These are phyloP conservation scores for Danaus plexippus DNA, from an alignment of 1,140 invertebrate species.

Conservation along the genomic window DNA sequence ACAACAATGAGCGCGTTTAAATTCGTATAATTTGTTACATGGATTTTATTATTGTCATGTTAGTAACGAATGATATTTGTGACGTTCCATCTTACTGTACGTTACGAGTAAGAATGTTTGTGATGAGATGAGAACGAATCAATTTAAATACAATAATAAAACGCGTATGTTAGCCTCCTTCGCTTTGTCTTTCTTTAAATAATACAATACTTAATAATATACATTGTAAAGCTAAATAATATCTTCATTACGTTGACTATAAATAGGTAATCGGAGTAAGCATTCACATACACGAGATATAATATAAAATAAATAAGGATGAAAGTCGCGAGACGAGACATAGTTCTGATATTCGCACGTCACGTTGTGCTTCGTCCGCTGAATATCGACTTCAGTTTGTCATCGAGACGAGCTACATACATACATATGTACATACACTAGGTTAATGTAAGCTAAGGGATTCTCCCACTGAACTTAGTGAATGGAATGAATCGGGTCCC, in stretches of 20 bases:
- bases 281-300: constrained; percentile 33
- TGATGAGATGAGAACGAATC: not conserved
- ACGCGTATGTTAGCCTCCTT: constrained; percentile 38
- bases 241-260: constrained; percentile 59
- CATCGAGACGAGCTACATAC: constrained; percentile 6
- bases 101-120: not conserved
- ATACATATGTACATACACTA: constrained; percentile 5
- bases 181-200: constrained; percentile 44
- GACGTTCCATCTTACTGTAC: no score
- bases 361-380: constrained; percentile 9
- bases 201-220: constrained; percentile 46
- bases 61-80: no score
- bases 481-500: constrained; percentile 25
- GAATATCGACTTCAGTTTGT: constrained; percentile 10
- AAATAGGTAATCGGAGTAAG: constrained; percentile 63
- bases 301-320: constrained; percentile 7
- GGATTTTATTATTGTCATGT: no score
- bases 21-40: no score
- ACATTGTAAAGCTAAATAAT: constrained; percentile 39
- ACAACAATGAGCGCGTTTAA: no score
- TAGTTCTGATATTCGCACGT: not conserved
- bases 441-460: constrained; percentile 5
- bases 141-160: constrained; percentile 5
- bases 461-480: constrained; percentile 4
- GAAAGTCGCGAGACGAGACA: constrained; percentile 8